Base-by-base conservation (phyloP, 2,888 invertebrate species). In the Hydroisotoma schaefferi region DNA sequence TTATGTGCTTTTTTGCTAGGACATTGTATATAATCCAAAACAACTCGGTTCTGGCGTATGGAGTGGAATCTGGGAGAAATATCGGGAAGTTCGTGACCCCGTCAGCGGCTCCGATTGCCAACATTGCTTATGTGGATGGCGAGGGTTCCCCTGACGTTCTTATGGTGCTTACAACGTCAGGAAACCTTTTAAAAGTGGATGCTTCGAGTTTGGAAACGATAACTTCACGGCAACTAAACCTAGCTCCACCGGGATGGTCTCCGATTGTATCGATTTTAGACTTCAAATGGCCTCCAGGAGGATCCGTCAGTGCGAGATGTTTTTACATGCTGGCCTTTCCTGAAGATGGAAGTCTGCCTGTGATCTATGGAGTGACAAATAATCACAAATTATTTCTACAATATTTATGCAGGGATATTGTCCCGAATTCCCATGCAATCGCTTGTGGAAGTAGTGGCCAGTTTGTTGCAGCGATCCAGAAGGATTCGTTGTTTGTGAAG, bases 1-100 rank as follows among this genome's bases (percentile, higher is more conserved):
- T n/a, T n/a, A n/a, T n/a, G n/a, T n/a, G n/a, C n/a, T n/a, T n/a
- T n/a, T n/a, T n/a, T n/a, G 77, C 20, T 69, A 87, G 87, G 71
- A 80, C 76, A 65, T 68, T 87, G 10, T 84, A 84, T 72, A 79
- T 86, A 48, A 79, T 84, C 2, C 82, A 81, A 75, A 83, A 81
- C 43, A 79, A 82, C 65, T 74, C 78, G 3, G 78, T 88, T 6
- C 80, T 83, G 69, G 81, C 84, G 1, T 87, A 83, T 73, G 85
- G 82, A 70, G 80, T 83, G 0, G 78, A 79, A 72, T 87, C 87
- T 2, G 86, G 85, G 0, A 84, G 85, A 73, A 79, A 82, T 65
- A 77, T 84, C 1, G 78, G 80, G 55, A 81, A 82, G 68, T 81
- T 84, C 53, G 80, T 79, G 63, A 83, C 83, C 25, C 79, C 82